Conservation (phyloP, 1,140 invertebrate genomes). For the Tribolium castaneum region DNA sequence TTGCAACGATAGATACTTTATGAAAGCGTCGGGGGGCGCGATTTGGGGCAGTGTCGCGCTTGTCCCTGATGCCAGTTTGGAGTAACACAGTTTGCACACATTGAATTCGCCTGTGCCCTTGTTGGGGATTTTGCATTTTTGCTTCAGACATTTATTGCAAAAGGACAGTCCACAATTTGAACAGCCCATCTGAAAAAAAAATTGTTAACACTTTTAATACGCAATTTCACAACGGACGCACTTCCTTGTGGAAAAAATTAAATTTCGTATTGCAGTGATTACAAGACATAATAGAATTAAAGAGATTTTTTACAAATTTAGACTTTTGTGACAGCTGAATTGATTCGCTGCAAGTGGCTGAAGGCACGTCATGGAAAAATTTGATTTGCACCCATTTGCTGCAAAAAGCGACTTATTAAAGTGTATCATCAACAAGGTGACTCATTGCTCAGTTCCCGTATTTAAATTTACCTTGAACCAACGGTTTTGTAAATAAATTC, state of each 20-base stretch:
- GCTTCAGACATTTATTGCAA: conserved; percentile 72
- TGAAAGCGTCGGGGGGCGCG: conserved; percentile 66
- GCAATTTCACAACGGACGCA: conserved; percentile 49
- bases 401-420: too few relatives aligned
- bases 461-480: too few relatives aligned
- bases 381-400: background rate
- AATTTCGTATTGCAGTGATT: conserved; percentile 66
- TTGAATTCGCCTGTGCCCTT: conserved; percentile 63
- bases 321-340: conserved; percentile 24
- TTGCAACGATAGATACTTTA: conserved; percentile 61
- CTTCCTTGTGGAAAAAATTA: conserved; percentile 67
- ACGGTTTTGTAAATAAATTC: too few relatives aligned
- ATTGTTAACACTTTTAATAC: conserved; percentile 5
- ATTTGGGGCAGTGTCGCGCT: conserved; percentile 50
- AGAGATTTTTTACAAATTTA: conserved; percentile 3
- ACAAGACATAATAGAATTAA: conserved; percentile 63
- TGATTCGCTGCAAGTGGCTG: background rate
- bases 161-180: conserved; percentile 73
- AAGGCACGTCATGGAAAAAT: background rate
- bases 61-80: conserved; percentile 51
- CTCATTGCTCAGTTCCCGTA: too few relatives aligned
- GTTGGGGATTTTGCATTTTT: conserved; percentile 61
- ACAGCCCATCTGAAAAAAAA: conserved; percentile 68
- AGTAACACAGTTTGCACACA: conserved; percentile 64
- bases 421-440: too few relatives aligned